Conservation (phyloP, 2,797 vertebrate species). For the Eidolon dupreanum region DNA sequence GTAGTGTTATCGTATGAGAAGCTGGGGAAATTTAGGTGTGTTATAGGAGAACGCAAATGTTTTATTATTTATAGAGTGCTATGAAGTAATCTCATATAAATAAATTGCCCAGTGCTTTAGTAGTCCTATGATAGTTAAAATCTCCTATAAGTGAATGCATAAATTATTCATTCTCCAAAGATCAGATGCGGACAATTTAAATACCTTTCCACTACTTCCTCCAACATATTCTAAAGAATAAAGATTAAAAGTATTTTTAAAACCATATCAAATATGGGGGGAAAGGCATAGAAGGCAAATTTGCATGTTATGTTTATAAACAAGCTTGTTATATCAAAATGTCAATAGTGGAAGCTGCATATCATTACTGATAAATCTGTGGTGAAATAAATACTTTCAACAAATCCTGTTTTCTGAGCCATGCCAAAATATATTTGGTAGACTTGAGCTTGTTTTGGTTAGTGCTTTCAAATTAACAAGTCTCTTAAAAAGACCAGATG, state of each 20-base stretch:
- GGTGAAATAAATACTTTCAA: constrained; percentile 37
- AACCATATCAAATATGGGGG: not conserved
- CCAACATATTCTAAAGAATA: not conserved
- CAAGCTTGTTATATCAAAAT: constrained; percentile 42
- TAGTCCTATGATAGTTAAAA: not conserved
- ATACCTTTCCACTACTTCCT: not conserved
- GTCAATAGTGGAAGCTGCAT: not conserved
- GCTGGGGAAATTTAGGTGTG: not conserved
- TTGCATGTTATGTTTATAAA: not conserved
- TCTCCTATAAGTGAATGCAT: not conserved
- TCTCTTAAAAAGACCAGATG: constrained; percentile 62
- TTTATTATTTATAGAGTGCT: constrained; percentile 22
- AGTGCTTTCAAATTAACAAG: constrained; percentile 63
- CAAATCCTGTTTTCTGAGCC: not conserved
- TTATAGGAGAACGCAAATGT: not conserved
- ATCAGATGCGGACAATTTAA: constrained; percentile 2
- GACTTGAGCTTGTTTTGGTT: constrained; percentile 69
- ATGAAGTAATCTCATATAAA: constrained; percentile 1
- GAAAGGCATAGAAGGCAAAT: not conserved
- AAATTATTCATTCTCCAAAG: not conserved
- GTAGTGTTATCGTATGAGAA: not conserved
- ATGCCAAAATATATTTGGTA: constrained; percentile 61
- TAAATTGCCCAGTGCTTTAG: not conserved
- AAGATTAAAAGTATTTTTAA: constrained; percentile 18
- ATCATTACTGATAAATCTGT: constrained; percentile 22